Percentiles rank a stretch among this genome's conserved stretches.
Conservation (phyloP, 1,140 invertebrate species). For the Microplitis mediator region DNA sequence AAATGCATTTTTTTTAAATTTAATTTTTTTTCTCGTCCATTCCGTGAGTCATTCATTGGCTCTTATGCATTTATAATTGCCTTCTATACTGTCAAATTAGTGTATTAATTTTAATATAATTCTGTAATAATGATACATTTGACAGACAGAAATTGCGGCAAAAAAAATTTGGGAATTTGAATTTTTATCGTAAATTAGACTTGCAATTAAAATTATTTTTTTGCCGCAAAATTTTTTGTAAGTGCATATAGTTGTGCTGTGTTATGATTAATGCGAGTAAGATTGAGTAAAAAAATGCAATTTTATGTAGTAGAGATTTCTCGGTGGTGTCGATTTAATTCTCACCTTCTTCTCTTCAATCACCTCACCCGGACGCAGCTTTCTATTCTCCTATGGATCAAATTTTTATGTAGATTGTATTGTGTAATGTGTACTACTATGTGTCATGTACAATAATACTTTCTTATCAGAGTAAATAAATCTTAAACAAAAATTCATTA, state of each 20-base stretch:
- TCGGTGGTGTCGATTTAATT: constrained; percentile 33
- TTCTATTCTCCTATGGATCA: constrained; percentile 76
- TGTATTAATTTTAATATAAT: not conserved
- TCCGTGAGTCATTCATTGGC: not conserved
- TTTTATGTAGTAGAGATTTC: constrained; percentile 14
- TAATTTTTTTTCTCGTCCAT: not conserved
- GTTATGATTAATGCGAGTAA: constrained; percentile 16
- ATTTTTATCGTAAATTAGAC: not conserved
- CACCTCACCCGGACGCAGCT: constrained; percentile 91
- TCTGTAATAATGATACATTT: too few species aligned
- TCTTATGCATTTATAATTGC: not conserved
- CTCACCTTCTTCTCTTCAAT: constrained; percentile 93
- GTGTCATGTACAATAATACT: constrained; percentile 30
- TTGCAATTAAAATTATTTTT: not conserved
- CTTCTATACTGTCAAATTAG: not conserved
- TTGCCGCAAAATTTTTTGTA: not conserved
- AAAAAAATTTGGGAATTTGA: not conserved
- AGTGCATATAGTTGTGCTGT: constrained; percentile 11
- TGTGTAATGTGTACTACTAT: constrained; percentile 41
- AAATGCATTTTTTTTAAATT: constrained; percentile 23
- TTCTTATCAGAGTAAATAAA: not conserved
- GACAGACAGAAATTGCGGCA: too few species aligned
- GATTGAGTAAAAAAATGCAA: constrained; percentile 18
- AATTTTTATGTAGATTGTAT: constrained; percentile 51
- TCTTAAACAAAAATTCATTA: not conserved